Conservation (phyloP, 2,888 invertebrate genomes). For the Cinara cedri region DNA sequence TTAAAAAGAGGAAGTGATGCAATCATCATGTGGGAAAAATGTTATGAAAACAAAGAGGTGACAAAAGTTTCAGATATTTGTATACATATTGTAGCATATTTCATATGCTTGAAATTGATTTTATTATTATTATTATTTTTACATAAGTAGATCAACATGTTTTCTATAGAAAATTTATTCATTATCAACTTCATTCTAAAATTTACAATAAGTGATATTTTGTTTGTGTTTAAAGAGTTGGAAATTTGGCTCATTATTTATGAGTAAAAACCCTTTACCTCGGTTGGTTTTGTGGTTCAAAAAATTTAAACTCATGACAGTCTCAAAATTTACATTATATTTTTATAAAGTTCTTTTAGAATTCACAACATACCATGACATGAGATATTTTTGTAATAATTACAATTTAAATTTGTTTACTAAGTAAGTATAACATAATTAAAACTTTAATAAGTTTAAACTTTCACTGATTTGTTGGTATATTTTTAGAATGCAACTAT, state of each 20-base stretch:
- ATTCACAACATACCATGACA: conserved; percentile 22
- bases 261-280: conserved; percentile 24
- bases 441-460: neutral
- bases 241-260: conserved; percentile 41
- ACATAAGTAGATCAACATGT: neutral
- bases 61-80: neutral
- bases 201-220: neutral
- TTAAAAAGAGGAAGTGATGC: conserved; percentile 31
- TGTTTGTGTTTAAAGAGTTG: conserved; percentile 30
- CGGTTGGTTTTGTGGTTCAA: conserved; percentile 40
- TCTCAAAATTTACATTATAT: conserved; percentile 47
- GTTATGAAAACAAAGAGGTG: conserved; percentile 45
- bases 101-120: neutral
- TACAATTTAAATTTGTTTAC: conserved; percentile 28
- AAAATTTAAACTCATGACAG: conserved; percentile 32
- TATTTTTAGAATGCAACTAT: conserved; percentile 38
- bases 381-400: conserved; percentile 15
- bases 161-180: neutral
- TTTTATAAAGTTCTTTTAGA: conserved; percentile 41
- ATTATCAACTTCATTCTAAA: neutral
- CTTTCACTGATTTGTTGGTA: neutral
- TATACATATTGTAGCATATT: neutral
- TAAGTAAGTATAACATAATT: conserved; percentile 1
- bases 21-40: conserved; percentile 24
- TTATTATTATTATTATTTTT: neutral